Evolutionary conservation across 1,140 invertebrate genomes (phyloP), one percentile per base, ranked within the genome.

Genomic region (Caerostris extrusa): DNA sequence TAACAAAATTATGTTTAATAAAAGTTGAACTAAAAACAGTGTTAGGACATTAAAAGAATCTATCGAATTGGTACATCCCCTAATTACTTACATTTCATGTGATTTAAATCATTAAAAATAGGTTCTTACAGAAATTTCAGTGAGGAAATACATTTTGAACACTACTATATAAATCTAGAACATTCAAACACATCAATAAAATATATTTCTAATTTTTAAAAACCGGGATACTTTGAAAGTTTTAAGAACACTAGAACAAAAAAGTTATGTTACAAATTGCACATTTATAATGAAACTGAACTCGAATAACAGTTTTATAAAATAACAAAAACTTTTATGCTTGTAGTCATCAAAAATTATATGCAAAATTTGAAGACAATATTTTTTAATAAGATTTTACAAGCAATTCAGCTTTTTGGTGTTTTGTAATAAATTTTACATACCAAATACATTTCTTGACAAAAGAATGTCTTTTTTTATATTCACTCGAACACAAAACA

Each of bases 401-500:
- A 50, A 77, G 71, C 71, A 77, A 12, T 77, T 50, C 53, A 50
- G 34, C 34, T 77, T 71, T 34, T 71, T 77, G 50, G 71, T 77
- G 71, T 77, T 50, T 53, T 50, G 14, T 77, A 34, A 19, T 50
- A 10, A 71, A 12, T 12, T 14, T 77, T 3, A 12, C 12, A 77
- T 77, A 10, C n/a, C 82, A 83, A 83, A 57, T 57, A 83, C 7
- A 17, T 14, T 34, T 10, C 17, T 64, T 50, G 34, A 50, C 50
- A 77, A 83, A 82, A 17, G 53, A 83, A 58, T n/a, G 56, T 19
- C n/a, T 56, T 56, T 56, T 56, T 83, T 83, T 50, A 77, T 10
- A 77, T 53, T 83, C 82, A 57, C 55, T 83, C 56, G 19, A 57
- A n/a, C 86, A 88, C 56, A 61, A 88, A 14, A 61, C 61, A 64